Evolutionary conservation across 2,113 vertebrate species (phyloP).

Genomic region (Urocolius indicus): DNA sequence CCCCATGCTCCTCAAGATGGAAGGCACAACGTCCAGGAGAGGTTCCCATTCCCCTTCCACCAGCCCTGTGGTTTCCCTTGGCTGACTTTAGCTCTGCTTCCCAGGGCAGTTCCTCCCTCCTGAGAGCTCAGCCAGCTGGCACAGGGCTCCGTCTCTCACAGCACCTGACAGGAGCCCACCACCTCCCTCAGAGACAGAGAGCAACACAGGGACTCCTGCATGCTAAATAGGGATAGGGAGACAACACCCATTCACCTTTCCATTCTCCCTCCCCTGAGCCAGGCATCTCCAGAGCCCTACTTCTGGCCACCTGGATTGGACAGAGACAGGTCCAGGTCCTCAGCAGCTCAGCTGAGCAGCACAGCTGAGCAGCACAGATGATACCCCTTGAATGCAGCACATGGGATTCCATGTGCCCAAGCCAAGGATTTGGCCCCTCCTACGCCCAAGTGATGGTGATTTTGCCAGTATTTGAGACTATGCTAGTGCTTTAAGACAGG

Average conservation of each 20-base stretch:
- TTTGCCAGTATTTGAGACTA: not conserved
- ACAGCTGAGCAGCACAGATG: not conserved
- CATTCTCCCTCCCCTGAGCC: not conserved
- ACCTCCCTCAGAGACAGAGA: not conserved
- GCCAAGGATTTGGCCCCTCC: not conserved
- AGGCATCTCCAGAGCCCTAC: not conserved
- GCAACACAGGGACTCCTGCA: not conserved
- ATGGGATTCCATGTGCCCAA: not conserved
- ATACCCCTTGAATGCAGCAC: not conserved
- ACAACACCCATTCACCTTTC: not conserved
- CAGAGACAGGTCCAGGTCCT: not conserved
- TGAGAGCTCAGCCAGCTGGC: not conserved
- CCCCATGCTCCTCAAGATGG: fast-evolving
- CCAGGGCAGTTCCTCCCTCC: not conserved
- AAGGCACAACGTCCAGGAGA: not conserved
- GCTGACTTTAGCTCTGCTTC: not conserved
- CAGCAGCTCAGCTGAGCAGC: not conserved
- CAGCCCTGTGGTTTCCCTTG: not conserved
- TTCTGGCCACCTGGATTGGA: not conserved
- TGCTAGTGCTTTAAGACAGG: not conserved
- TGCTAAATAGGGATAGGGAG: not conserved
- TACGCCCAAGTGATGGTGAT: not conserved
- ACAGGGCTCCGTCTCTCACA: not conserved
- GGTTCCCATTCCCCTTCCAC: not conserved
- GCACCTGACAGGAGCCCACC: not conserved